A percentile compares a stretch with the other conserved stretches of the same genome.
Conservation (phyloP, 2,888 invertebrate species). For the Dicycla oo region DNA sequence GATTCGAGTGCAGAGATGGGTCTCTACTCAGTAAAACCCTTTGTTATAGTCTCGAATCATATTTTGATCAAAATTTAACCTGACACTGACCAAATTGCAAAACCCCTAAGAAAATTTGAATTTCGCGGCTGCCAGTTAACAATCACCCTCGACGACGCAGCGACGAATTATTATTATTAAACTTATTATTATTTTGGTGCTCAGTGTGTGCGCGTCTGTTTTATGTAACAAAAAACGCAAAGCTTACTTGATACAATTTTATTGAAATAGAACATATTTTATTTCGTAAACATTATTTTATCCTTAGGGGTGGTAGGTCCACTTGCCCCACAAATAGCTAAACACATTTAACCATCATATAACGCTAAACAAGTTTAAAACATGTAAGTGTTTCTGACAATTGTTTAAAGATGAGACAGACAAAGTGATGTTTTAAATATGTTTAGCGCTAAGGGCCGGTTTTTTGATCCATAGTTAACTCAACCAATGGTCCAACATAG, state of each 20-base stretch:
- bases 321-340: not conserved
- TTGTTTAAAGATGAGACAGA: not conserved
- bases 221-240: not conserved
- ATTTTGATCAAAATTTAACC: too few relatives aligned
- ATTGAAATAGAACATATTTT: slow-evolving; percentile 57
- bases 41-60: too few relatives aligned
- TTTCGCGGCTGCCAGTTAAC: too few relatives aligned
- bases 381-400: not conserved
- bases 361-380: not conserved
- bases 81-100: too few relatives aligned
- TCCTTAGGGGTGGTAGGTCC: not conserved
- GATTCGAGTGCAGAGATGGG: too few relatives aligned
- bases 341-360: not conserved
- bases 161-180: too few relatives aligned
- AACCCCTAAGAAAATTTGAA: too few relatives aligned
- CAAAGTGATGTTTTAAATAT: not conserved
- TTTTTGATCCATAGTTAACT: too few relatives aligned
- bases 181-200: not conserved
- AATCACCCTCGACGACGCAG: too few relatives aligned
- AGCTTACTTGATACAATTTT: slow-evolving; percentile 47
- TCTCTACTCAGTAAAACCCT: too few relatives aligned
- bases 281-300: slow-evolving; percentile 38
- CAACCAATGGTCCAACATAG: too few relatives aligned
- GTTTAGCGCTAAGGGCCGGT: not conserved
- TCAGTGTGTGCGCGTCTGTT: not conserved